Conservation (phyloP, 2,888 invertebrate genomes). For the Drosophila mayaguana region DNA sequence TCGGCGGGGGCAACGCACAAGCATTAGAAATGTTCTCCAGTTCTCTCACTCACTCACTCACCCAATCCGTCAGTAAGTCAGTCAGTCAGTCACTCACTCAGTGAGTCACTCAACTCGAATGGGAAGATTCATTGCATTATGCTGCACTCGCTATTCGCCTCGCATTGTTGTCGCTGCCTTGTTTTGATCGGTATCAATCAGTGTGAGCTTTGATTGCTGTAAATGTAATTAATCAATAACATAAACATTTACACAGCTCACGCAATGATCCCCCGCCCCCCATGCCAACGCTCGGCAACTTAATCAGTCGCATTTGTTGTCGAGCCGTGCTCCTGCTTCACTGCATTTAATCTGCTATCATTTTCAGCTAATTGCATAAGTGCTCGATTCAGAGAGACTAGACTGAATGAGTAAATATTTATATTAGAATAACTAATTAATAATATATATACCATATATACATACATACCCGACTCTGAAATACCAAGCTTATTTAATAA, state of each 20-base stretch:
- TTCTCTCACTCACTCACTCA: conserved; percentile 53
- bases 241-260: conserved; percentile 70
- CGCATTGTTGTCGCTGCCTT: conserved; percentile 50
- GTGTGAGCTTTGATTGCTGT: conserved; percentile 78
- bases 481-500: too few species aligned
- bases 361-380: background rate
- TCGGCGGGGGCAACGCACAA: conserved; percentile 12
- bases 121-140: conserved; percentile 70
- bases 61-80: conserved; percentile 25
- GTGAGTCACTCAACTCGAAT: conserved; percentile 50
- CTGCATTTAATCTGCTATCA: conserved; percentile 1
- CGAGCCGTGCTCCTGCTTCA: background rate
- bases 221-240: conserved; percentile 81
- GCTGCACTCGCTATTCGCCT: conserved; percentile 39
- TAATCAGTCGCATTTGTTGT: conserved; percentile 64
- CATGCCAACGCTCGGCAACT: conserved; percentile 38
- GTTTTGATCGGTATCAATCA: conserved; percentile 83
- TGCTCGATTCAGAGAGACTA: background rate
- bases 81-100: conserved; percentile 45
- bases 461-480: too few species aligned
- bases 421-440: too few species aligned
- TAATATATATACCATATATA: too few species aligned
- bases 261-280: conserved; percentile 19
- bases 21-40: conserved; percentile 70
- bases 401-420: too few species aligned